These are phyloP conservation scores for Nylanderia fulva DNA, from an alignment of 1,140 invertebrate genomes.

Conservation along the genomic window DNA sequence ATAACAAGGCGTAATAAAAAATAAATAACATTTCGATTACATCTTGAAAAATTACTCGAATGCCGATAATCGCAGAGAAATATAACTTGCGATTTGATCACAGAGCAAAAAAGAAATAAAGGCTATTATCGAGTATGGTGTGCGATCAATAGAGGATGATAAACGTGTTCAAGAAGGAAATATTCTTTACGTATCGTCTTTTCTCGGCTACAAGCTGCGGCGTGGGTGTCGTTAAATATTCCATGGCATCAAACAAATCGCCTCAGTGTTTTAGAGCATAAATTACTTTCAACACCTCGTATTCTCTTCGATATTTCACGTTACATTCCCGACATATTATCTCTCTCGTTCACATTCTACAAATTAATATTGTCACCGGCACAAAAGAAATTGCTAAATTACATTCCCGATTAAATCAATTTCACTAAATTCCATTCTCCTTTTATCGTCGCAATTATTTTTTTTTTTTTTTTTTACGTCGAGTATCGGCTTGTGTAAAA, in stretches of 20 bases:
- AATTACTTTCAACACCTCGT: constrained; percentile 18
- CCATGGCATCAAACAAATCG: constrained; percentile 51
- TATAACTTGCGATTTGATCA: constrained; percentile 16
- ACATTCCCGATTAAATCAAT: constrained; percentile 23
- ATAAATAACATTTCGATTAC: not conserved
- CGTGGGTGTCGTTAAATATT: constrained; percentile 68
- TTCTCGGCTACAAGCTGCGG: constrained; percentile 1
- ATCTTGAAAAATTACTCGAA: not conserved
- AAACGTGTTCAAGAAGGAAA: constrained; percentile 52
- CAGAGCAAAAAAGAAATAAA: not conserved
- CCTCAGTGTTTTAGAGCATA: constrained; percentile 1
- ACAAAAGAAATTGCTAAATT: constrained; percentile 18
- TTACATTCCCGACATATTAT: not conserved
- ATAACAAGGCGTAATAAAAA: not conserved
- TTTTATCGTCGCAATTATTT: constrained; percentile 40
- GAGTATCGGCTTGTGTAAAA: constrained; percentile 29
- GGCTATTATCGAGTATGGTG: constrained; percentile 21
- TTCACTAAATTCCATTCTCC: constrained; percentile 22
- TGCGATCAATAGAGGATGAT: constrained; percentile 62
- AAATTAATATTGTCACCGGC: constrained; percentile 6
- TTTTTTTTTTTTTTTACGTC: constrained; percentile 29
- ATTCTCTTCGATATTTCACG: constrained; percentile 2
- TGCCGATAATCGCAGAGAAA: not conserved
- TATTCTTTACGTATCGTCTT: constrained; percentile 59
- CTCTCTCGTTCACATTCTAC: not conserved